Conservation (phyloP, 64 coral and sea anemone genomes). For the Stichodactyla mertensii region DNA sequence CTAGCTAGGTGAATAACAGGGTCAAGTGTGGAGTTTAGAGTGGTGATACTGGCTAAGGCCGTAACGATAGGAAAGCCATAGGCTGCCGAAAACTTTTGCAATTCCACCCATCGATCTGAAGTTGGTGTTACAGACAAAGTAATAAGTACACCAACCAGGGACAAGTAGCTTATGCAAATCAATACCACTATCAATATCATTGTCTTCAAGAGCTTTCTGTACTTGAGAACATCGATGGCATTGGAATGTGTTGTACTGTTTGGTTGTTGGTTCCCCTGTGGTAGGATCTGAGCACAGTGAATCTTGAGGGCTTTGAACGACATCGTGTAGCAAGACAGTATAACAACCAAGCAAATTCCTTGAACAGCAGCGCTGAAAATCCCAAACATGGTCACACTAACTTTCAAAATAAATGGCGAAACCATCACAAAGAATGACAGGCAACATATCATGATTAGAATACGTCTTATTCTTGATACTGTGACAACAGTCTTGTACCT, state of each 20-base stretch:
- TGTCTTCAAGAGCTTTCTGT: conserved; percentile 4
- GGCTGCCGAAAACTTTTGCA: too few relatives aligned
- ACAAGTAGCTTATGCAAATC: background rate
- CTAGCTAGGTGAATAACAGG: too few relatives aligned
- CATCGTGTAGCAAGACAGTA: background rate
- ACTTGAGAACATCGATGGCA: background rate
- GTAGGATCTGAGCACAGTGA: background rate
- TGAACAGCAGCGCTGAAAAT: too few relatives aligned
- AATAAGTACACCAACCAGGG: background rate
- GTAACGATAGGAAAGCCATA: too few relatives aligned
- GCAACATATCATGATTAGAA: too few relatives aligned
- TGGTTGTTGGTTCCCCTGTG: background rate
- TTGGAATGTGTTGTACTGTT: conserved; percentile 7
- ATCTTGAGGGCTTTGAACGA: conserved; percentile 4
- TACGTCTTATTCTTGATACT: too few relatives aligned
- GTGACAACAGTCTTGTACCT: background rate
- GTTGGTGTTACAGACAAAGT: too few relatives aligned
- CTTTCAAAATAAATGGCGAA: too few relatives aligned
- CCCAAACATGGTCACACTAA: too few relatives aligned
- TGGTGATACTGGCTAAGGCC: too few relatives aligned
- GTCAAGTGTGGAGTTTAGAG: too few relatives aligned
- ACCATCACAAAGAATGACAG: background rate
- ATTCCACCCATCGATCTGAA: too few relatives aligned
- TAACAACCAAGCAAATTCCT: background rate
- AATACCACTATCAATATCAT: background rate